Evolutionary conservation across 2,797 vertebrate genomes (phyloP).

Genomic region (Eupleurogrammus muticus): DNA sequence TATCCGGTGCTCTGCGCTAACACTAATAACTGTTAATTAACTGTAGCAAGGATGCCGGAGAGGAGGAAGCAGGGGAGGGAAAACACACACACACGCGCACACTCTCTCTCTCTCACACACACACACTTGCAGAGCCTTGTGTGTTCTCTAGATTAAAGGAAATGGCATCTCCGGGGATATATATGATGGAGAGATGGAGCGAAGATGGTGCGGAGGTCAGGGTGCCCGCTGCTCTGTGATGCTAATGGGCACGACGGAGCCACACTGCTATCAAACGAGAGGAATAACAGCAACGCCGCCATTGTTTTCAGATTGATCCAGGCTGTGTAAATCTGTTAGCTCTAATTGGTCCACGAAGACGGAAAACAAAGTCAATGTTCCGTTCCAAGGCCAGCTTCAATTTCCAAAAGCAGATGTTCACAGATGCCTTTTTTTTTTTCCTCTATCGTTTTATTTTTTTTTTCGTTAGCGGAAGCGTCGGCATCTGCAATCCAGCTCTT

Average conservation of each 20-base stretch:
- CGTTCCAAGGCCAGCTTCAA: slow-evolving; percentile 74
- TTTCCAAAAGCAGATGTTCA: slow-evolving; percentile 82
- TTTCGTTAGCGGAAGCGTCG: slow-evolving; percentile 64
- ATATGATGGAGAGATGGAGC: slow-evolving; percentile 51
- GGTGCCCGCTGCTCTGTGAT: slow-evolving; percentile 65
- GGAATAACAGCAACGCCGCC: slow-evolving; percentile 62
- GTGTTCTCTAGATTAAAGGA: slow-evolving; percentile 93
- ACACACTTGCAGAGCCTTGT: slow-evolving; percentile 66
- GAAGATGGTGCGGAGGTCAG: slow-evolving; percentile 73
- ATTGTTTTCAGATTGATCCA: slow-evolving; percentile 81
- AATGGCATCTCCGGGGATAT: slow-evolving; percentile 73
- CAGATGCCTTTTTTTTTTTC: slow-evolving; percentile 76
- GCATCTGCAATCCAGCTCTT: slow-evolving; percentile 76
- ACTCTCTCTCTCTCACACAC: slow-evolving; percentile 14
- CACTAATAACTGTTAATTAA: slow-evolving; percentile 99
- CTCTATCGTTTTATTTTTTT: too few species aligned
- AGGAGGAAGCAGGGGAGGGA: slow-evolving; percentile 59
- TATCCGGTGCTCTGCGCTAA: slow-evolving; percentile 92
- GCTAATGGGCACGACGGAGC: slow-evolving; percentile 68
- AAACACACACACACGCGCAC: slow-evolving; percentile 36
- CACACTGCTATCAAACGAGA: slow-evolving; percentile 65
- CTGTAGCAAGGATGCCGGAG: slow-evolving; percentile 92
- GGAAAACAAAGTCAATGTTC: slow-evolving; percentile 81
- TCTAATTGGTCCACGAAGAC: slow-evolving; percentile 81
- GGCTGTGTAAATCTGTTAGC: slow-evolving; percentile 78